phyloP scores from a whole-genome alignment of 2,888 invertebrate genomes.

The Candidula unifasciata region DNA sequence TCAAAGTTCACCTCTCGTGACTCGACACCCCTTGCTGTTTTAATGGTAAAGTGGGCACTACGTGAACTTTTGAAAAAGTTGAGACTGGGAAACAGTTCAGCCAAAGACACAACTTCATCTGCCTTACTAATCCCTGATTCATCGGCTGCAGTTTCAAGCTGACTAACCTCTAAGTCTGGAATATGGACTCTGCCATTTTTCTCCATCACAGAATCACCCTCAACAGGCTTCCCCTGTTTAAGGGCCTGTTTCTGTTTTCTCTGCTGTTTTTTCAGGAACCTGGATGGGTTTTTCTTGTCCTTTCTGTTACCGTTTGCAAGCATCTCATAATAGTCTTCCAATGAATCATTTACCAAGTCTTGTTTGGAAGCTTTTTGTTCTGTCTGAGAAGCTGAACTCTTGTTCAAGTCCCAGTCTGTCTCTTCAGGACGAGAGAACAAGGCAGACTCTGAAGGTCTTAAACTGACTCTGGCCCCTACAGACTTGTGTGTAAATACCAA shows the following conservation, averaged over 20 bases:
- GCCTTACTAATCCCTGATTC: background rate
- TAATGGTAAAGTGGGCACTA: conserved; percentile 67
- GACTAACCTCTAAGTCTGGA: background rate
- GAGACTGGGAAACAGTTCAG: conserved; percentile 28
- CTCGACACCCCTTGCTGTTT: conserved; percentile 56
- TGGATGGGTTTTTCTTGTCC: background rate
- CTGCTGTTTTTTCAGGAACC: conserved; percentile 4
- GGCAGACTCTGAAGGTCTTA: conserved; percentile 62
- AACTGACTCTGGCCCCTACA: conserved; percentile 73
- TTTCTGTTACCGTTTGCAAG: conserved; percentile 5
- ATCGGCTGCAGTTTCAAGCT: background rate
- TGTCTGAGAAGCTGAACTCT: background rate
- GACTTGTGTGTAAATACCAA: conserved; percentile 73
- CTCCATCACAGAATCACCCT: background rate
- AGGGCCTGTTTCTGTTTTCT: conserved; percentile 29
- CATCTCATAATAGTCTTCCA: background rate
- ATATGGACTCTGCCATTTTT: background rate
- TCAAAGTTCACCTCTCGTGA: conserved; percentile 59
- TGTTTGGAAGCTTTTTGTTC: background rate
- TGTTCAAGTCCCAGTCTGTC: conserved; percentile 47
- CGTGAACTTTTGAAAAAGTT: conserved; percentile 50
- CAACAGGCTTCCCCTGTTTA: conserved; percentile 10
- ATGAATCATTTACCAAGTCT: background rate
- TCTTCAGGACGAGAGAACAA: conserved; percentile 71
- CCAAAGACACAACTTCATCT: background rate